Evolutionary conservation across 2,797 vertebrate species (phyloP), one percentile per base, ranked within the genome.

Genomic region (Poecilia wingei): DNA sequence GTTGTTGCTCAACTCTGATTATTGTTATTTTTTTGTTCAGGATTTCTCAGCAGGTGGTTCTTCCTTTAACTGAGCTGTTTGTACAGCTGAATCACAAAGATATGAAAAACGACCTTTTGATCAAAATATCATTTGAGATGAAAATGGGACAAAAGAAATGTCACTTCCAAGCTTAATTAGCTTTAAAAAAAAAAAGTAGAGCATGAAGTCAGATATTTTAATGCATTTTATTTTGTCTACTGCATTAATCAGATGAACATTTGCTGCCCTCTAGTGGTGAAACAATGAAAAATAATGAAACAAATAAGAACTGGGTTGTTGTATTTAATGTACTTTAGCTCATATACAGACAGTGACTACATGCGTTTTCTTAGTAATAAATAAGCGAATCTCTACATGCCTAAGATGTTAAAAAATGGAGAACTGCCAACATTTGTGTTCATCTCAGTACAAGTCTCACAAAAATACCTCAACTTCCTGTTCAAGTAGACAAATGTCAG

Each of bases 181-280:
- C 10, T 5, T 31, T 36, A 25, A 16, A 14, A 41, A 25, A 16
- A 14, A 41, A 28, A 45, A 14, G 6, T 3, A 8, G 1, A 41
- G 16, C 8, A 68, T 12, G 9, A 39, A 41, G 8, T 12, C 33
- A 2, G 20, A 10, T 18, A 6, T 9, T 39, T 66, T 22, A 2
- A 20, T 33, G 3, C 5, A 39, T 41, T 39, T 68, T 22, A 68
- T 41, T 10, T 41, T 68, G 0, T 13, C 12, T 13, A 12, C 31
- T 61, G 14, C 5, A 12, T 39, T 10, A 66, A 39, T 18, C 18
- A 64, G 4, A n/a, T 31, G 45, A 28, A 0, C 2, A 51, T 45
- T 18, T 81, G 79, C 82, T 86, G 88, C 85, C 81, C 88, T 76
- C 89, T 22, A 66, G 87, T 79, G 76, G 74, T 36, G 46, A 47